Percentiles rank a stretch among this genome's conserved stretches.
Conservation (phyloP, 2,888 invertebrate species). For the Saturnia pavonia region DNA sequence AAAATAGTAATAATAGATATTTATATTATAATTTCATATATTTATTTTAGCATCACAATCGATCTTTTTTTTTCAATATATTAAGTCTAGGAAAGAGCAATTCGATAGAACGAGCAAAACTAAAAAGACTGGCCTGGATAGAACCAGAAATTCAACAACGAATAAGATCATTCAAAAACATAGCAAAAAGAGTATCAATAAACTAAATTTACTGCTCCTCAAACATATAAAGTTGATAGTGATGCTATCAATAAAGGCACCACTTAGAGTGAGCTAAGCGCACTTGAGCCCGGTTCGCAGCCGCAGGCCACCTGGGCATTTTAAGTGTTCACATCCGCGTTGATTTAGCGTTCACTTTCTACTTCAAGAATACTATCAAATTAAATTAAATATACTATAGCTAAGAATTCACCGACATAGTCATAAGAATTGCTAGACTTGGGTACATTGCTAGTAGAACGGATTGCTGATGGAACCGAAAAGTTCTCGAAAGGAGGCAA, state of each 20-base stretch:
- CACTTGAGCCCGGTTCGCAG: conserved; percentile 23
- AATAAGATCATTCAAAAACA: background rate
- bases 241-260: conserved; percentile 5
- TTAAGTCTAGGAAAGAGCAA: background rate
- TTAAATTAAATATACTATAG: background rate
- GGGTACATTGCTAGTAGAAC: too few relatives aligned
- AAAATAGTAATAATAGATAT: background rate
- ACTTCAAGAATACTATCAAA: conserved; percentile 25
- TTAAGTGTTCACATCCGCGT: conserved; percentile 49
- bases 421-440: too few relatives aligned
- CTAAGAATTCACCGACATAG: too few relatives aligned
- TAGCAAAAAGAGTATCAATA: background rate
- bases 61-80: too few relatives aligned
- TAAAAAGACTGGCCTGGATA: background rate
- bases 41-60: too few relatives aligned
- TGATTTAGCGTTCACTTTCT: conserved; percentile 51
- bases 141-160: background rate
- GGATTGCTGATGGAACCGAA: too few relatives aligned
- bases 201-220: background rate
- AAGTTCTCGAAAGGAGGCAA: too few relatives aligned
- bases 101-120: background rate
- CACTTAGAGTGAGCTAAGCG: conserved; percentile 16
- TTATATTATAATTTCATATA: too few relatives aligned
- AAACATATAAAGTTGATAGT: conserved; percentile 5
- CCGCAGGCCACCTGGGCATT: conserved; percentile 39